Base-by-base conservation (phyloP, 2,888 invertebrate genomes). In the Diabrotica balteata region DNA sequence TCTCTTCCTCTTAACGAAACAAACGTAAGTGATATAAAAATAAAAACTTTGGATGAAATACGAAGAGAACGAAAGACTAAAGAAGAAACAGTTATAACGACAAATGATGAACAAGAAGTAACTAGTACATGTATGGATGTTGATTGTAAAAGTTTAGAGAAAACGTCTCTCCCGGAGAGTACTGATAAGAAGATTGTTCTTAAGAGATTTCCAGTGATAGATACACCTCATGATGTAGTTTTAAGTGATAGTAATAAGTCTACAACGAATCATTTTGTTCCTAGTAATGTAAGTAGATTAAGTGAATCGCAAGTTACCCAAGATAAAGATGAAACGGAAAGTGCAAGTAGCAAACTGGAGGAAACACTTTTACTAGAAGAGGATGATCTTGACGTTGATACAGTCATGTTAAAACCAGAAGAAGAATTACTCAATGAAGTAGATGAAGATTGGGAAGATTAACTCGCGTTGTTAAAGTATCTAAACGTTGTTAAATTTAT, bases 351-450 rank as follows among this genome's bases (percentile, higher is more conserved):
- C 59, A 79, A 77, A 71, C 66, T 78, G 42, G 82, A 83, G 57
- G 82, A 83, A 66, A 75, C 77, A 58, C 71, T 82, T 45, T 70
- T 82, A 53, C 73, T 82, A 63, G 80, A 81, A 59, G 83, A 82
- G 47, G 81, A 82, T 45, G 82, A 82, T 55, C 79, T 80, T 59
- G 75, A 74, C 63, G 68, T 74, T 7, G 76, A 77, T 64, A 52
- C 10, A 2, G 78, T 80, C 51, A 77, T 74, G 73, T 72, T 80
- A 32, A 80, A 79, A 71, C 80, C 79, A 4, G 84, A 83, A 73
- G 84, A 84, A 59, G 84, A 84, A 69, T 80, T 85, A 65, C 77
- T 85, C 67, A 82, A 84, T 72, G 84, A 85, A 71, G 83, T 84
- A 62, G 85, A 85, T 75, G 79, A 81, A 67, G 79, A 84, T 67